These are phyloP conservation scores for Characodon lateralis DNA, from an alignment of 2,797 vertebrate species.

Conservation along the genomic window DNA sequence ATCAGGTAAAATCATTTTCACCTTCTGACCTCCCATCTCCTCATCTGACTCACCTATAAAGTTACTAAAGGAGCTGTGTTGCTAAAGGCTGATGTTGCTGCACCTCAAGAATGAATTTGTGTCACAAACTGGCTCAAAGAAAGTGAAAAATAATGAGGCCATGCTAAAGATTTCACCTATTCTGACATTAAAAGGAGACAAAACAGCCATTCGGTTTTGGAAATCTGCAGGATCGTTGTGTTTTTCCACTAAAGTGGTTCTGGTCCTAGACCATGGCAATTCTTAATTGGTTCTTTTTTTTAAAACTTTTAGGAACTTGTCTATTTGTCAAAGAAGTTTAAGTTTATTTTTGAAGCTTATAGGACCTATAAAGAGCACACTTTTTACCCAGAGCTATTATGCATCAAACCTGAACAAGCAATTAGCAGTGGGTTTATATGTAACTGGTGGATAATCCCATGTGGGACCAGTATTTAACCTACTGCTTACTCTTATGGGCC, in stretches of 20 bases:
- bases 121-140: background rate
- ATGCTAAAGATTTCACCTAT: background rate
- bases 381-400: no score
- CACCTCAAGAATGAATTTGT: background rate
- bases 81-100: background rate
- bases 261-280: background rate
- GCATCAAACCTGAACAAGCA: no score
- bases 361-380: no score
- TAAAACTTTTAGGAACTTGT: no score
- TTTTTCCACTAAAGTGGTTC: background rate
- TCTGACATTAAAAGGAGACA: background rate
- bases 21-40: constrained; percentile 49
- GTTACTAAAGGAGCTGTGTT: constrained; percentile 13
- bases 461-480: background rate
- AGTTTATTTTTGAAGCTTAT: background rate
- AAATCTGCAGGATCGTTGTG: background rate
- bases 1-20: constrained; percentile 40
- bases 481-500: background rate
- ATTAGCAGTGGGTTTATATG: no score
- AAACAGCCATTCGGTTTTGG: background rate
- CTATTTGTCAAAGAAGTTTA: no score
- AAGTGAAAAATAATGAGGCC: background rate
- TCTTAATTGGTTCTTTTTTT: no score
- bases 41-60: constrained; percentile 35
- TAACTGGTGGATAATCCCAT: no score